Evolutionary conservation across 2,888 invertebrate species (phyloP), one percentile per base, ranked within the genome.

Genomic region (Philereme vetulata): DNA sequence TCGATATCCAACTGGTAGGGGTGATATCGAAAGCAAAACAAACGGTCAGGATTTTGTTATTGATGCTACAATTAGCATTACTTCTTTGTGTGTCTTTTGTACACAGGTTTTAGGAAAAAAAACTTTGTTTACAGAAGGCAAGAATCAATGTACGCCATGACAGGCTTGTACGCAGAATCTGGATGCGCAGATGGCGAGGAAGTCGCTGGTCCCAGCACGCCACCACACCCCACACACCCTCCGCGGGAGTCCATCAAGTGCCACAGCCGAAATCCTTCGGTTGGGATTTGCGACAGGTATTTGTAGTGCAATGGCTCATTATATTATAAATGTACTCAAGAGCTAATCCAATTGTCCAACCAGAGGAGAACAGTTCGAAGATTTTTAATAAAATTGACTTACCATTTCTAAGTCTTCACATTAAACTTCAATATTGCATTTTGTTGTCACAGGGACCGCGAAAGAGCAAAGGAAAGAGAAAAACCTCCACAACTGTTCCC

Each of bases 91-190:
- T 44, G 11, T 5, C 1, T 21, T 44, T 21, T 21, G 3, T 21
- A 21, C 21, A 21, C 1, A 45, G 7, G 10, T 5, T 42, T 21
- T 10, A 47, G 1, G 34, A 8, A 9, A 4, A 2, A 48, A 42
- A 49, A 38, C 3, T 43, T n/a, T 61, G 54, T n/a, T 66, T 65
- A 72, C 40, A 94, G 96, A 81, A 94, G 96, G 85, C 96, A 96
- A 93, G 96, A 97, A 86, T 96, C 96, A 77, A 96, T 96, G 96
- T 97, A 97, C 86, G 96, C 96, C 71, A 96, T 96, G 96, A 97
- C 96, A 47, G 96, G 96, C 36, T 92, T 97, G 61, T 97, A 97
- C 84, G 95, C 96, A 63, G 96, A 96, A 79, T 94, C 94, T 38
- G 93, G 94, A 38, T 93, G 94, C 71, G 93, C 93, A 66, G 95